These are phyloP conservation scores for Drosophila niveifrons DNA, from an alignment of 2,888 invertebrate species.

Conservation along the genomic window DNA sequence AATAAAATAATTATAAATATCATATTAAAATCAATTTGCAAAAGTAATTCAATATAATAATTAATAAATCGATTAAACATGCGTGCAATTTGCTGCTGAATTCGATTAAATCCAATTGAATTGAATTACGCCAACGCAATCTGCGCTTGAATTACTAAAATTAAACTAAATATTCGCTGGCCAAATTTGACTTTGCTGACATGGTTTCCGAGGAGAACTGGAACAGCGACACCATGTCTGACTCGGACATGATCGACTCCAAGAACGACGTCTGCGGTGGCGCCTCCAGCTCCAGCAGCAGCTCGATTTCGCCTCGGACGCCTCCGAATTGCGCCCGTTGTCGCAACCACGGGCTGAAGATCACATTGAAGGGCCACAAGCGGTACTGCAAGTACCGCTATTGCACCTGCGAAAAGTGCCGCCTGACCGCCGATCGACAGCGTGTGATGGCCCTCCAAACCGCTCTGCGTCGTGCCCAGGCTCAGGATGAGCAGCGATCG, in stretches of 20 bases:
- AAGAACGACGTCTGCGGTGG: slow-evolving; percentile 86
- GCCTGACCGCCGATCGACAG: slow-evolving; percentile 94
- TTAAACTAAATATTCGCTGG: neutral
- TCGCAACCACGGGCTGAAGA: slow-evolving; percentile 95
- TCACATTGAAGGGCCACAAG: slow-evolving; percentile 96
- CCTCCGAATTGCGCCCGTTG: slow-evolving; percentile 97
- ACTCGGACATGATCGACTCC: slow-evolving; percentile 86
- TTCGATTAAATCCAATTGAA: slow-evolving; percentile 8
- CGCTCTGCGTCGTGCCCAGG: slow-evolving; percentile 92
- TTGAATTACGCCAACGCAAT: neutral
- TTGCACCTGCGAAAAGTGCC: slow-evolving; percentile 95
- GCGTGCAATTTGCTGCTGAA: slow-evolving; percentile 11
- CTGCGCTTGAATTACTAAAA: neutral
- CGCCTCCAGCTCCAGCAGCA: slow-evolving; percentile 86
- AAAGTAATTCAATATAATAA: slow-evolving; percentile 4
- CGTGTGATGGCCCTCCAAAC: slow-evolving; percentile 96
- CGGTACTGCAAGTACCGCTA: slow-evolving; percentile 94
- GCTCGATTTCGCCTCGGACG: slow-evolving; percentile 90
- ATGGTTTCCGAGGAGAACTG: slow-evolving; percentile 85
- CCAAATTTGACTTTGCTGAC: slow-evolving; percentile 33
- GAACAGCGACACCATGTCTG: slow-evolving; percentile 86
- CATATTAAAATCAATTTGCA: neutral
- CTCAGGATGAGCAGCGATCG: slow-evolving; percentile 91
- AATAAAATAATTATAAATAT: neutral
- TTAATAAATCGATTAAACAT: slow-evolving; percentile 25